Percentiles rank a stretch among this genome's conserved stretches.
Conservation (phyloP, 2,797 vertebrate species). For the Furcifer pardalis region DNA sequence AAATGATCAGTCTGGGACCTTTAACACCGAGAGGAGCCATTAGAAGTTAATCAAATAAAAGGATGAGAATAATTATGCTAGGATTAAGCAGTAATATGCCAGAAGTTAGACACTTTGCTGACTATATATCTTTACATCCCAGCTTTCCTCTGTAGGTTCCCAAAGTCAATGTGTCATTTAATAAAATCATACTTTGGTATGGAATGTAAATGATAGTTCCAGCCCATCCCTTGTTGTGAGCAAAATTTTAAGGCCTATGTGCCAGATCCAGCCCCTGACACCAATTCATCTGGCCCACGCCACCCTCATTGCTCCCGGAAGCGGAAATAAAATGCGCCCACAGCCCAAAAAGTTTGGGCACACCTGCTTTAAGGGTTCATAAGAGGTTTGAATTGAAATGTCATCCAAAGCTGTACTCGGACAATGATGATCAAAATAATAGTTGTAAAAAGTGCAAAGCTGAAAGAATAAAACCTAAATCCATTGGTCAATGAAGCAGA, state of each 20-base stretch:
- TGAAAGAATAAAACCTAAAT: conserved; percentile 53
- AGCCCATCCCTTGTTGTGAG: conserved; percentile 67
- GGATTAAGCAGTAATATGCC: conserved; percentile 88
- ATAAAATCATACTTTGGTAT: conserved; percentile 77
- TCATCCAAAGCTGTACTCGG: conserved; percentile 62
- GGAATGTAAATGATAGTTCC: conserved; percentile 75
- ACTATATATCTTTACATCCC: conserved; percentile 80
- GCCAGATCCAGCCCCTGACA: too few relatives aligned
- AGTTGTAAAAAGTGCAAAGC: conserved; percentile 70
- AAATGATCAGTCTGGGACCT: conserved; percentile 97
- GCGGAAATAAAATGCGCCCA: too few relatives aligned
- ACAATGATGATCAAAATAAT: conserved; percentile 74
- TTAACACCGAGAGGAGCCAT: conserved; percentile 96
- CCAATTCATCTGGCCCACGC: too few relatives aligned
- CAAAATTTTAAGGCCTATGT: conserved; percentile 67
- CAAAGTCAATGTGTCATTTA: conserved; percentile 75
- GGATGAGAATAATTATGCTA: conserved; percentile 97
- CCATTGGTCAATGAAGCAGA: conserved; percentile 73
- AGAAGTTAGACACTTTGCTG: conserved; percentile 84
- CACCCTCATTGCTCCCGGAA: too few relatives aligned
- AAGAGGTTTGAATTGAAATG: conserved; percentile 73
- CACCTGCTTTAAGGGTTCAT: conserved; percentile 75
- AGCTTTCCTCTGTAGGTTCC: conserved; percentile 72
- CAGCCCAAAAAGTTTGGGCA: too few relatives aligned
- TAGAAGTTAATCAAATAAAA: conserved; percentile 99